Conservation (phyloP, 2,888 invertebrate genomes). For the Glaucopsyche alexis region DNA sequence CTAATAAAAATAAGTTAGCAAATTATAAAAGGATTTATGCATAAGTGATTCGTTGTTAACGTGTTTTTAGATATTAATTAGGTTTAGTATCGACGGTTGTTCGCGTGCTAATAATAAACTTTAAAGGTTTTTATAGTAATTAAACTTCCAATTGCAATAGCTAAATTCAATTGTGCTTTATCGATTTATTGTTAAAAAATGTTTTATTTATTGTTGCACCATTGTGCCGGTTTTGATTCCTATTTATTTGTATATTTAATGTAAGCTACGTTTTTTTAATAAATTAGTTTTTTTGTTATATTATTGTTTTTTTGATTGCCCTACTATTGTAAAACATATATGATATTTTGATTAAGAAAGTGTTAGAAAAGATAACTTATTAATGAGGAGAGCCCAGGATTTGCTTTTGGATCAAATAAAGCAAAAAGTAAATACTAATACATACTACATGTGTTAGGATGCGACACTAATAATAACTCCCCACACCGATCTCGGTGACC, state of each 20-base stretch:
- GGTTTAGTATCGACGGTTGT: neutral
- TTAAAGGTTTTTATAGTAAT: neutral
- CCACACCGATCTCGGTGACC: no score
- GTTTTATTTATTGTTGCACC: neutral
- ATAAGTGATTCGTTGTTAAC: slow-evolving; percentile 4
- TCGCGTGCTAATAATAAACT: neutral
- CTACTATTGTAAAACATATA: neutral
- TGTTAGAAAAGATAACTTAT: neutral
- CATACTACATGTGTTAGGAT: no score
- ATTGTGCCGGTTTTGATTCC: neutral
- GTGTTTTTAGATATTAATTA: neutral
- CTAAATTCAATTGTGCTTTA: neutral
- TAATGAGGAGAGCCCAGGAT: no score
- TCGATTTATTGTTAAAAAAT: neutral
- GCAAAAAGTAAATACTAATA: no score
- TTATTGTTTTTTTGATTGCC: neutral
- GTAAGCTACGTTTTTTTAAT: neutral
- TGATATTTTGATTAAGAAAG: neutral
- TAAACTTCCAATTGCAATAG: no score
- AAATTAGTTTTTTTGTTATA: neutral
- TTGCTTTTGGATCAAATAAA: no score
- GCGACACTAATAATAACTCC: no score
- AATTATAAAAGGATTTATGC: neutral
- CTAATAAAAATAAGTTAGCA: neutral
- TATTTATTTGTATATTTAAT: neutral